phyloP scores from a whole-genome alignment of 2,888 invertebrate species.

The Agrochola lychnidis region DNA sequence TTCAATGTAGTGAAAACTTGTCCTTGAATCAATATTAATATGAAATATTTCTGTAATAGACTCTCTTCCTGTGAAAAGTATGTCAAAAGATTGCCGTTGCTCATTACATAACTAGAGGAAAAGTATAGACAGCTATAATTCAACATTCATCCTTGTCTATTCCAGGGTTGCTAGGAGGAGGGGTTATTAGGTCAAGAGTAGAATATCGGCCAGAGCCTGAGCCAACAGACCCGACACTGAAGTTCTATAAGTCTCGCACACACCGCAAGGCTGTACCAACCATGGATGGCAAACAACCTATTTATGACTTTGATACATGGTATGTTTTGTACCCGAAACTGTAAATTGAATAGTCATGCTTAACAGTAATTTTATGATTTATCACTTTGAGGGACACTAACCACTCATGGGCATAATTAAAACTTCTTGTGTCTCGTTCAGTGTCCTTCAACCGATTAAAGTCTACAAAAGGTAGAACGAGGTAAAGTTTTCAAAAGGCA shows the following conservation, averaged over 20 bases:
- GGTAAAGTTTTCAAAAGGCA: no score
- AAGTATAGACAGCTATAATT: not conserved
- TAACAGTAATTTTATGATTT: not conserved
- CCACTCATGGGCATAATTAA: no score
- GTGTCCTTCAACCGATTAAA: no score
- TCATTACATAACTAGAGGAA: slow-evolving; percentile 1
- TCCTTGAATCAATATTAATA: not conserved
- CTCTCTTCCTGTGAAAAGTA: slow-evolving; percentile 8
- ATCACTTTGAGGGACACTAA: not conserved
- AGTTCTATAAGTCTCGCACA: slow-evolving; percentile 92
- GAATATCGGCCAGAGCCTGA: slow-evolving; percentile 81
- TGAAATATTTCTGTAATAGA: slow-evolving; percentile 5
- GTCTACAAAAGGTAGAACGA: no score
- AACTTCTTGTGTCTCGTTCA: no score
- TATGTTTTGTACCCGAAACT: slow-evolving; percentile 64
- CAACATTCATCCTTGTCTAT: slow-evolving; percentile 26
- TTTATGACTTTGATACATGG: slow-evolving; percentile 96
- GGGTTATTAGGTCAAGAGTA: slow-evolving; percentile 70
- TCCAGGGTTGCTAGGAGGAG: slow-evolving; percentile 79
- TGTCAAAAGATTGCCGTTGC: slow-evolving; percentile 17
- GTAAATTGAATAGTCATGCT: not conserved
- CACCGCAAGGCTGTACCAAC: slow-evolving; percentile 88
- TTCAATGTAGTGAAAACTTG: not conserved
- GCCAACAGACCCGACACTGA: slow-evolving; percentile 90
- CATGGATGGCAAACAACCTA: slow-evolving; percentile 91